Base-by-base conservation (phyloP, 2,113 vertebrate genomes). In the Anolis carolinensis region DNA sequence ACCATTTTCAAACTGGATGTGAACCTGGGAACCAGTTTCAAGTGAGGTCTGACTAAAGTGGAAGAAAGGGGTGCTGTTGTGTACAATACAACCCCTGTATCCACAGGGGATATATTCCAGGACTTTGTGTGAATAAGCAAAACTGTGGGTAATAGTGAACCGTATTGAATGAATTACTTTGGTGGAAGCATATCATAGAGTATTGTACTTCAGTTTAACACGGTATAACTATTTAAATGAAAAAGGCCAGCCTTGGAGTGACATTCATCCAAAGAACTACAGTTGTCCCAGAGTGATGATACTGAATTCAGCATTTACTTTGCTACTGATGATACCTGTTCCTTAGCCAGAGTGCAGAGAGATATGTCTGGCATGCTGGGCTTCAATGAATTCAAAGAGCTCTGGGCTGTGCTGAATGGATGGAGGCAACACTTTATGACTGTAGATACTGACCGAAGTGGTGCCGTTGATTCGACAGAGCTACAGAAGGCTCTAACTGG, bases 341-440 rank as follows among this genome's bases (percentile, higher is more conserved):
- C 96, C 96, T 98, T 98, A 95, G 97, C 94, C 55, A 39, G 11
- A 44, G 36, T 84, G 88, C 96, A 98, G 97, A 96, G 98, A 94
- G 96, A 96, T 91, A 94, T 95, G 95, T 98, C 98, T 2, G 95
- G 97, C 83, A 96, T 95, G 0, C 96, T 99, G 98, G 98, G 98
- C 72, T 99, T 99, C 83, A 92, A 89, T 55, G 99, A 99, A 86
- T 99, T 99, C 93, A 98, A 98, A 94, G 98, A 99, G 11, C 97
- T 99, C 74, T 97, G 96, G 95, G 92, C 96, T 11, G 97, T 96
- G 3, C 89, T 99, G 86, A 98, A 94, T n/a, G 97, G 96, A 81
- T 99, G 98, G 98, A 98, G 96, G 93, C 95, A 94, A 4, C 97
- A 97, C 87, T 99, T 99, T 0, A 13, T 92, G 78, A 95, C 93